These are phyloP conservation scores for Brachionus plicatilis DNA, from an alignment of 1,140 invertebrate genomes.

Conservation along the genomic window DNA sequence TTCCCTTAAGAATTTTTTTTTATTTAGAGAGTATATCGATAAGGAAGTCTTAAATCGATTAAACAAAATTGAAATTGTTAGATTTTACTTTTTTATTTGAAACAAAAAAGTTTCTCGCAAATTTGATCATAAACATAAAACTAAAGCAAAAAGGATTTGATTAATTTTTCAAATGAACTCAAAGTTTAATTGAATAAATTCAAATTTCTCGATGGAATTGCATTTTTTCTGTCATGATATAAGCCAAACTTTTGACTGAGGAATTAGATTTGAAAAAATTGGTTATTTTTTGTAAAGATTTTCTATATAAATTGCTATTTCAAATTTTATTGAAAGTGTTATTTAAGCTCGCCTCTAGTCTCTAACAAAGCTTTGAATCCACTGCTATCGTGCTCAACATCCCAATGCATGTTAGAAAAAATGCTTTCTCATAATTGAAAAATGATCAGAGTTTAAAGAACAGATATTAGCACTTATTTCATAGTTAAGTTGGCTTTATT, in stretches of 20 bases:
- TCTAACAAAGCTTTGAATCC: background rate
- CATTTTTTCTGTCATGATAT: background rate
- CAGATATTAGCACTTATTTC: no score
- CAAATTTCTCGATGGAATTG: background rate
- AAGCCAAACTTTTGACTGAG: background rate
- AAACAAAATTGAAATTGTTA: background rate
- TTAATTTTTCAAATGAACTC: background rate
- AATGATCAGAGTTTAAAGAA: no score
- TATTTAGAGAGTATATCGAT: background rate
- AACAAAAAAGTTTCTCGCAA: background rate
- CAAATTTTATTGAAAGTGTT: background rate
- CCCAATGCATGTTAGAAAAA: background rate
- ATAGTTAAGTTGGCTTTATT: no score
- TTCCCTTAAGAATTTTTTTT: background rate
- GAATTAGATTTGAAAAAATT: background rate
- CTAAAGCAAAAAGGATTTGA: background rate
- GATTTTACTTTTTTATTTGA: background rate
- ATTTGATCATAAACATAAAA: background rate
- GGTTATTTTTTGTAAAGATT: background rate
- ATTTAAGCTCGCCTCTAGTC: background rate
- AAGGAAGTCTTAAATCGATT: background rate
- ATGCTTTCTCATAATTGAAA: background rate
- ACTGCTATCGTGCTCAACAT: background rate
- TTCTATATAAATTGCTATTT: background rate
- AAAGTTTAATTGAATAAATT: background rate